These are phyloP conservation scores for Drosophila pseudoananassae DNA, from an alignment of 1,140 invertebrate genomes.

Conservation along the genomic window DNA sequence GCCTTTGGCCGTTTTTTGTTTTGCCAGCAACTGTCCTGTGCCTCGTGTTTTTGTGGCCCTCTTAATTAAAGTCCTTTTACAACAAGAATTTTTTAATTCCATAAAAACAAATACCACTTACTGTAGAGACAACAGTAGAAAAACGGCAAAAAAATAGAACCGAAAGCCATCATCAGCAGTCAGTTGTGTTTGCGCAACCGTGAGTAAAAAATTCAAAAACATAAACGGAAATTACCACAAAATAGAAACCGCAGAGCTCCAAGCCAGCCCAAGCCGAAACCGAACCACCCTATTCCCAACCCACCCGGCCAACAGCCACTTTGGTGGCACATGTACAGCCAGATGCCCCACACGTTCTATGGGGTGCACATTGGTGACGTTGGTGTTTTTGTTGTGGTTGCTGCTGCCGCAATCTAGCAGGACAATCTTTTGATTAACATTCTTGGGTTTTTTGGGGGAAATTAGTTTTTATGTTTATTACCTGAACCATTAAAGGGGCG, in stretches of 20 bases:
- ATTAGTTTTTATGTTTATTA: slow-evolving; percentile 83
- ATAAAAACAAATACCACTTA: slow-evolving; percentile 67
- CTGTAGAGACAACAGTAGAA: slow-evolving; percentile 59
- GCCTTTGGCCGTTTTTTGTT: background rate
- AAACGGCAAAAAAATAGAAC: slow-evolving; percentile 26
- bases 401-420: slow-evolving; percentile 69
- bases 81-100: slow-evolving; percentile 64
- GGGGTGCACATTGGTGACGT: slow-evolving; percentile 26
- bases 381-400: slow-evolving; percentile 8
- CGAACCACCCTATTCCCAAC: background rate
- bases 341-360: slow-evolving; percentile 2
- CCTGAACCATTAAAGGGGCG: slow-evolving; percentile 73
- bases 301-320: slow-evolving; percentile 26
- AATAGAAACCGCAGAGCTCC: slow-evolving; percentile 75
- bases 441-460: slow-evolving; percentile 79
- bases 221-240: slow-evolving; percentile 83
- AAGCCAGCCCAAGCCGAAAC: slow-evolving; percentile 18
- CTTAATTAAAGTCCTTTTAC: slow-evolving; percentile 72
- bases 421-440: slow-evolving; percentile 83
- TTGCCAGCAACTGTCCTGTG: background rate
- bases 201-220: slow-evolving; percentile 83
- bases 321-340: slow-evolving; percentile 30
- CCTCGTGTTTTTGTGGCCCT: slow-evolving; percentile 3
- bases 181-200: slow-evolving; percentile 78
- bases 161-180: slow-evolving; percentile 64